Percentiles rank a stretch among this genome's conserved stretches.
phyloP scores from a whole-genome alignment of 2,113 vertebrate genomes.

The Thryonomys swinderianus region DNA sequence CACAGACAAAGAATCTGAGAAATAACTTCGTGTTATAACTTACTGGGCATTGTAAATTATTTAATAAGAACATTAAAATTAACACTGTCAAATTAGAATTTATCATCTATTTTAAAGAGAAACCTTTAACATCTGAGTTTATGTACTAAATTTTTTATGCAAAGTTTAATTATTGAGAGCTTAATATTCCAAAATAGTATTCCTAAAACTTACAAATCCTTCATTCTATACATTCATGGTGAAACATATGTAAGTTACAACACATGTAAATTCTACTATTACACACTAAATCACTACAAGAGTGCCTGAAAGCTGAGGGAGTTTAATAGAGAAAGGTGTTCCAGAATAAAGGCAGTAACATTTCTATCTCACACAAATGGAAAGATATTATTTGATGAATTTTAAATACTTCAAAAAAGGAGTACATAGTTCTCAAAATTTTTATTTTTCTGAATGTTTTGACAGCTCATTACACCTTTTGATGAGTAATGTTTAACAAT shows the following conservation, averaged over 20 bases:
- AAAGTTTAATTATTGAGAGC: neutral
- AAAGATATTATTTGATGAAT: neutral
- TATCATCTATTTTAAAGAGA: neutral
- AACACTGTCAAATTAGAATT: neutral
- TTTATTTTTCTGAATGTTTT: neutral
- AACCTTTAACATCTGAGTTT: neutral
- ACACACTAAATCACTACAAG: neutral
- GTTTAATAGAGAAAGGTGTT: no score
- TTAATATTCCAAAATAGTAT: neutral
- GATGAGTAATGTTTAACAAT: slow-evolving; percentile 22
- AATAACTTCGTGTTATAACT: neutral
- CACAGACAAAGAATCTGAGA: neutral
- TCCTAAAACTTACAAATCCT: slow-evolving; percentile 43
- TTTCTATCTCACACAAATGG: neutral
- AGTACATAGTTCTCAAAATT: neutral
- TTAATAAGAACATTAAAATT: slow-evolving; percentile 19
- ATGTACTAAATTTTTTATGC: slow-evolving; percentile 27
- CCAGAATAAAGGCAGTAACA: slow-evolving; percentile 29
- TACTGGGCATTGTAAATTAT: neutral
- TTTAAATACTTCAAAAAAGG: slow-evolving; percentile 27
- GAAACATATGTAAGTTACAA: slow-evolving; percentile 15
- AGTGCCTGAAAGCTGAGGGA: neutral
- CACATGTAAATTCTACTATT: neutral
- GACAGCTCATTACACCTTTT: slow-evolving; percentile 28
- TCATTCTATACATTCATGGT: neutral